A percentile compares a stretch with the other conserved stretches of the same genome.
These are phyloP conservation scores for Phenacoccus solenopsis DNA, from an alignment of 1,140 invertebrate genomes.

Conservation along the genomic window DNA sequence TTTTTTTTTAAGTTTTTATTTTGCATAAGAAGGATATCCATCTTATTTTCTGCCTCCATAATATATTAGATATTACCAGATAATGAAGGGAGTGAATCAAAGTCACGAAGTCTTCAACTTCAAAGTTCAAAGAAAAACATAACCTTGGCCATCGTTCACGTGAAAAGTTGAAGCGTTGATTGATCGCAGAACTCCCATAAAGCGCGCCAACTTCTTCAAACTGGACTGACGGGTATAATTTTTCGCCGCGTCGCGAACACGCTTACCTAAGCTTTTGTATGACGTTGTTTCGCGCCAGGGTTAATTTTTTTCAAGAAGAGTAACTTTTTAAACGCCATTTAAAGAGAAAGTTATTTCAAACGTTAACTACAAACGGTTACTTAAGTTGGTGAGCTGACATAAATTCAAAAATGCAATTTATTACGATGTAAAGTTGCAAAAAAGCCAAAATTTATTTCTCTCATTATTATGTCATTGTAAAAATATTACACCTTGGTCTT, in stretches of 20 bases:
- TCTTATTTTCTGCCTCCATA: too few relatives aligned
- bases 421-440: neutral
- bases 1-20: too few relatives aligned
- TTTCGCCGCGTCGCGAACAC: neutral
- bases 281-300: neutral
- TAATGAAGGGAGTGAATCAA: too few relatives aligned
- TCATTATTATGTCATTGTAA: constrained; percentile 3
- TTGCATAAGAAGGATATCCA: too few relatives aligned
- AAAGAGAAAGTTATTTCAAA: neutral
- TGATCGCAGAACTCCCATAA: too few relatives aligned
- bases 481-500: neutral
- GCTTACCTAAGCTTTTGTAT: neutral
- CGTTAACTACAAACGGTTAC: neutral
- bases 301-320: constrained; percentile 4
- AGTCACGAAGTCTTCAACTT: too few relatives aligned
- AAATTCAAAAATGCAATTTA: constrained; percentile 3
- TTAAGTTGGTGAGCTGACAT: neutral
- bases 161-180: too few relatives aligned
- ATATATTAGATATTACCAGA: too few relatives aligned
- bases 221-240: too few relatives aligned
- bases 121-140: too few relatives aligned
- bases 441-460: neutral
- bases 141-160: too few relatives aligned
- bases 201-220: too few relatives aligned
- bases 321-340: neutral